A percentile compares a stretch with the other conserved stretches of the same genome.
phyloP scores from a whole-genome alignment of 2,113 vertebrate species.

The Saguinus midas region DNA sequence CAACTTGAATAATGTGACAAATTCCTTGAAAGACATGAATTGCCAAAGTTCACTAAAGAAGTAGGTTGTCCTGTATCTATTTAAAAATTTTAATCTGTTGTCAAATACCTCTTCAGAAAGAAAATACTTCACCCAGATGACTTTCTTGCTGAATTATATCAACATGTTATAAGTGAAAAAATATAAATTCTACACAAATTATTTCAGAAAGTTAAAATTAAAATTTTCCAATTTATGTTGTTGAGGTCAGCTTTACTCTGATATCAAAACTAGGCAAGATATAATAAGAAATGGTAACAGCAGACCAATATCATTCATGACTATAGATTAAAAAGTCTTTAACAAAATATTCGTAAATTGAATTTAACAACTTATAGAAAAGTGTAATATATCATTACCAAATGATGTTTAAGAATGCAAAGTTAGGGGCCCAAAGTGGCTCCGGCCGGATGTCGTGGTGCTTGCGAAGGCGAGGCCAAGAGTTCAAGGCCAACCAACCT shows the following conservation, averaged over 20 bases:
- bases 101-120: not conserved
- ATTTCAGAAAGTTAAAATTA: not conserved
- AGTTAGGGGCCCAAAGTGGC: too few species aligned
- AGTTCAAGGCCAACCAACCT: too few species aligned
- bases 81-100: not conserved
- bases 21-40: not conserved
- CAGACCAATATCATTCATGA: not conserved
- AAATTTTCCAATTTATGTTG: not conserved
- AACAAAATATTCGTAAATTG: not conserved
- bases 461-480: too few species aligned
- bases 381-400: not conserved
- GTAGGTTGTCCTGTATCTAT: not conserved
- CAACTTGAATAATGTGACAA: not conserved
- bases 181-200: not conserved
- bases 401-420: not conserved
- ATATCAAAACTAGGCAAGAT: not conserved
- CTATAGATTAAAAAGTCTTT: not conserved
- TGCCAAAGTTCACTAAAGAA: not conserved
- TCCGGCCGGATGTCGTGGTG: too few species aligned
- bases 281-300: not conserved
- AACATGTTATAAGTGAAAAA: not conserved
- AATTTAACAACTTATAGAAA: not conserved
- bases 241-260: not conserved
- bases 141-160: not conserved
- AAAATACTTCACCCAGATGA: not conserved